Evolutionary conservation across 2,113 vertebrate species (phyloP), one percentile per base, ranked within the genome.

Genomic region (Tyrannus savana): DNA sequence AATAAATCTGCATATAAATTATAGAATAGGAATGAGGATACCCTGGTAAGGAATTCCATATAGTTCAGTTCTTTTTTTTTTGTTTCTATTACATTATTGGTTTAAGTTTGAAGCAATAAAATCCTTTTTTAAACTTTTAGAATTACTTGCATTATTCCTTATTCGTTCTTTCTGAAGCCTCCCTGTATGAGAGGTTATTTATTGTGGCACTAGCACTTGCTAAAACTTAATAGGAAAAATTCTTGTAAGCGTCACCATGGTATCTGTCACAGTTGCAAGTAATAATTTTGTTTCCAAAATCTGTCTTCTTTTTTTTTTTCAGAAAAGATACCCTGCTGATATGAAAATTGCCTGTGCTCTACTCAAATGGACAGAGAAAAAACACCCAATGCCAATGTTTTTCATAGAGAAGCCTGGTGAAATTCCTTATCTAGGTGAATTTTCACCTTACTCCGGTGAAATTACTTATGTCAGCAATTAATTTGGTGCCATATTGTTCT

Each of bases 201-300:
- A 97, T 96, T 96, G 85, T 91, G 94, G 92, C 89, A 96, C 74
- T 90, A 96, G 88, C 72, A 92, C 96, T 97, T 72, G 68, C 95
- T 96, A 93, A 98, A 97, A 73, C 92, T 97, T 97, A 98, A 97
- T 97, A 94, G 90, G 89, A 97, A 98, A 98, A 98, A 97, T 93
- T 96, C 95, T 97, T 97, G 88, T 96, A 97, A 97, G 96, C 35
- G 5, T 95, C 69, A 62, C 96, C 89, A 94, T 95, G 91, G 89
- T 97, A 97, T 97, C 97, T 98, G 90, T 97, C 97, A 96, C 83
- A 91, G 91, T 95, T 82, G 89, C 95, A 97, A 97, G 95, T 95
- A 97, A 97, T 97, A 97, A 97, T 98, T 98, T 98, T 96, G 80
- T 96, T 98, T 97, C 96, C 94, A 93, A 96, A 98, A 97, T 93